Base-by-base conservation (phyloP, 2,113 vertebrate genomes). In the Mastomys natalensis region DNA sequence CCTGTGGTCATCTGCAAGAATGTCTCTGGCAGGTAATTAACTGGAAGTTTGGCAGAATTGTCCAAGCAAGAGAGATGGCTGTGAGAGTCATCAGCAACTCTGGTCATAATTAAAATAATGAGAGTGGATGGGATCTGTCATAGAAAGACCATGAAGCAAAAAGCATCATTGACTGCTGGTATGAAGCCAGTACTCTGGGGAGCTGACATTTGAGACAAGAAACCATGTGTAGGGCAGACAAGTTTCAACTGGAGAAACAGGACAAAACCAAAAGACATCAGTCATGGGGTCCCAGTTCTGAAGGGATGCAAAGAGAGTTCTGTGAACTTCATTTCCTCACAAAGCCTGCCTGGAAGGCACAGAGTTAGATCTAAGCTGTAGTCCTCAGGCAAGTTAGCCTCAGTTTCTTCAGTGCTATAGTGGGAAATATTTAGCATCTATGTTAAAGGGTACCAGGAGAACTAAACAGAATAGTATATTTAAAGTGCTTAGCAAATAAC, bases 101-200 rank as follows among this genome's bases (percentile, higher is more conserved):
- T 53, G 48, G 73, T n/a, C 73, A 87, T 96, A 95, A 96, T 96
- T 95, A 89, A 91, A 96, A 95, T 95, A 95, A 93, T 66, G 73
- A 96, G 89, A 51, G 45, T 62, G 53, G 76, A 89, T 55, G 16
- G 55, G 43, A 45, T 94, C 66, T 60, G 74, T 90, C 64, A 81
- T 34, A 81, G 68, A 55, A 19, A 68, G 62, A 91, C 78, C 76
- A 64, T 21, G 48, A 73, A 77, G n/a, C 21, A 45, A 0, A 66
- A 95, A 64, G 8, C 17, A 73, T 12, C 15, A 55, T 55, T n/a
- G 29, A 73, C 15, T 73, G 51, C 68, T 88, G 34, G 1, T 10
- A 6, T 10, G 26, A 1, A 34, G 37, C 31, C 31, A 24, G 73
- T 3, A 2, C 17, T 34, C 48, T 51, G 10, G 78, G 60, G 73